phyloP scores from a whole-genome alignment of 2,797 vertebrate species.

The Cryptoblepharus egeriae region DNA sequence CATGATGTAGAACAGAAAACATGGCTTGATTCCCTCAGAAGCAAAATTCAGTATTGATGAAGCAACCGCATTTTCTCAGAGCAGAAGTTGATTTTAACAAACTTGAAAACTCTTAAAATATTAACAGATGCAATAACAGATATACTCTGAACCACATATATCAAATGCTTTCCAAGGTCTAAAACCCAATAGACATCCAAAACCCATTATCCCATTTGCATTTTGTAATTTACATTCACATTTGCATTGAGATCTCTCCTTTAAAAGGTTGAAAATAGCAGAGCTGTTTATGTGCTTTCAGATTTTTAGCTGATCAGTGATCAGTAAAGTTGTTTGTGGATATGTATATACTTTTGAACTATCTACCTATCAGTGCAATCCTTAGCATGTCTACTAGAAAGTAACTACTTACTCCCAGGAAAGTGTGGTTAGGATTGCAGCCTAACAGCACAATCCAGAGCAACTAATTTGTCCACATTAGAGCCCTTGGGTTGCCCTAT shows the following conservation, averaged over 20 bases:
- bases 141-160: background rate
- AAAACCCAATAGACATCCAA: conserved; percentile 1
- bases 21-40: background rate
- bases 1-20: background rate
- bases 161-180: background rate
- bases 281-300: conserved; percentile 29
- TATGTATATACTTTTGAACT: no score
- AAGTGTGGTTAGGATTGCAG: no score
- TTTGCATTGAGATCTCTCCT: conserved; percentile 26
- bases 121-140: conserved; percentile 20
- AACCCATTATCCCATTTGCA: conserved; percentile 22
- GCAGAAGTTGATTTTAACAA: background rate
- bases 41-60: conserved; percentile 13
- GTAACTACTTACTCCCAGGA: no score
- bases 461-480: no score
- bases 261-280: conserved; percentile 44
- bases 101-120: conserved; percentile 15
- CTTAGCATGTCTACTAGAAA: no score
- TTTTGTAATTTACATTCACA: conserved; percentile 28
- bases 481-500: no score
- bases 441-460: no score
- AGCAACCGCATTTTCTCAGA: background rate
- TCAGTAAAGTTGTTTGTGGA: no score
- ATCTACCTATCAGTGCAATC: no score
- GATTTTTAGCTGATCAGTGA: conserved; percentile 15